Evolutionary conservation across 2,113 vertebrate species (phyloP), one percentile per base, ranked within the genome.

Genomic region (Percina caprodes): DNA sequence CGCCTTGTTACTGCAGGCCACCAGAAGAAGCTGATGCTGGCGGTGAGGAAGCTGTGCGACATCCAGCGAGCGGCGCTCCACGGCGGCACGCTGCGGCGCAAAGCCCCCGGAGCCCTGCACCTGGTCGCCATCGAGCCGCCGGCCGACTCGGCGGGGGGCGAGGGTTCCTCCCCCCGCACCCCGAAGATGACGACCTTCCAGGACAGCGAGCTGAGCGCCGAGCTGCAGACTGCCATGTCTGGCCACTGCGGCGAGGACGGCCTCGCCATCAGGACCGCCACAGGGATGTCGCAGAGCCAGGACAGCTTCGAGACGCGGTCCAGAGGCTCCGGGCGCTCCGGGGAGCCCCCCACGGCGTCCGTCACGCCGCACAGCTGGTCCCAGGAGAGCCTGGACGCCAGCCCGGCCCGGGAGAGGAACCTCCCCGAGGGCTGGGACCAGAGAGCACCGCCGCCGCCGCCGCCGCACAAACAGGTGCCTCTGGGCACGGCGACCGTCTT

Each of bases 1-100:
- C 33, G 3, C 0, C 33, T 35, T 35, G 33, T 35, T 39, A 9
- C 39, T 62, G 8, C 89, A 99, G 98, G 98, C 4, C 98, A 99
- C 86, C 98, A 99, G 92, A 99, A 99, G 94, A 99, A 99, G 94
- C 94, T 99, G 68, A 98, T 99, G 97, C 75, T 99, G 88, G 97
- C 97, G 0, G 98, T 99, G 75, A 98, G 95, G 93, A 97, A 97
- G 90, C 93, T 99, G 79, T 95, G 95, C 4, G 98, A 99, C 80
- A 94, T 99, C 42, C 96, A 96, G 69, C 95, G 96, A 82, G 96
- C 95, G 8, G 76, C 95, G 12, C 94, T 93, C 23, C 96, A 97
- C 0, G 95, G 94, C 10, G 95, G 94, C 10, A 95, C 95, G 0
- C 88, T 96, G 59, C 94, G 94, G 5, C 95, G 94, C 71, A 96